Evolutionary conservation across 2,888 invertebrate genomes (phyloP), one percentile per base, ranked within the genome.

Genomic region (Calameuta idolon): DNA sequence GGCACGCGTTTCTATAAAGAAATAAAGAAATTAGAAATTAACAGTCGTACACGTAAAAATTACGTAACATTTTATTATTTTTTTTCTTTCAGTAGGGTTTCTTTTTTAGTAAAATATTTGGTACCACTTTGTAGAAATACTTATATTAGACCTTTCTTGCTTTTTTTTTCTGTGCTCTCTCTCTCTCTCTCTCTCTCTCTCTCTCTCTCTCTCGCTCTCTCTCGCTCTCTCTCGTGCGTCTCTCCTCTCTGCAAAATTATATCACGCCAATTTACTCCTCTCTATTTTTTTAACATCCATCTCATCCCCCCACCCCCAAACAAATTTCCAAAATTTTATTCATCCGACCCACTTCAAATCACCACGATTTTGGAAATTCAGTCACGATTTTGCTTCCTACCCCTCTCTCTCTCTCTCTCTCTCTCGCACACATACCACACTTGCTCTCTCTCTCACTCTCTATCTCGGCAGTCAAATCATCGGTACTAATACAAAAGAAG

Each of bases 31-130:
- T 74, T 74, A 81, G 79, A 87, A 87, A 85, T 83, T 85, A 85
- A 86, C 74, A 87, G 83, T 80, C 83, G 40, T 40, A 40, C 80
- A 82, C 84, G 81, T 89, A 86, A 89, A 89, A 89, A 89, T 88
- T 87, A 87, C 85, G 86, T 88, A 89, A 89, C 87, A 87, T 89
- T 89, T 89, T 89, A 89, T 89, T 89, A 86, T 85, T 82, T 82
- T 81, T 85, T 82, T 82, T n/a, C n/a, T 81, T 77, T 83, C 86
- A 84, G 82, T 75, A 69, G 81, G 82, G 82, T 71, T 79, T 80
- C n/a, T 84, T 83, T 85, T 84, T 84, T 86, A 87, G 85, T 86
- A 87, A 89, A 88, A 87, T 89, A 89, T 88, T 87, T 89, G 86
- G 85, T 89, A 89, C 88, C 85, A 87, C 86, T 87, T 85, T 79